A percentile compares a stretch with the other conserved stretches of the same genome.
Conservation (phyloP, 2,888 invertebrate genomes). For the Heliconius sara region DNA sequence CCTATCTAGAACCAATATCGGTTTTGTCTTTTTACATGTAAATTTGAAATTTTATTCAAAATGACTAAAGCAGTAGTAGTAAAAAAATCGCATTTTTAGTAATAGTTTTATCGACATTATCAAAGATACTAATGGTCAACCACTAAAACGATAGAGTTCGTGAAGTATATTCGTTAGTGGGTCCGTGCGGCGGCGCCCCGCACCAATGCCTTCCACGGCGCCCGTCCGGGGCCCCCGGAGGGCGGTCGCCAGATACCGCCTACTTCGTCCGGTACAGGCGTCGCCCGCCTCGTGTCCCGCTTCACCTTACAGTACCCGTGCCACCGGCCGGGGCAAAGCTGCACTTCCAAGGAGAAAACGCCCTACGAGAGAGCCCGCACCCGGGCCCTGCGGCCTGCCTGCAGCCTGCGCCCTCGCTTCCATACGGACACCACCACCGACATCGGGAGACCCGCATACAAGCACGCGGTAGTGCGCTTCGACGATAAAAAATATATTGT, state of each 20-base stretch:
- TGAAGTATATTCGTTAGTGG: constrained; percentile 80
- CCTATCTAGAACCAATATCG: too few relatives aligned
- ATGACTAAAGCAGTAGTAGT: neutral
- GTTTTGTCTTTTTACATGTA: neutral
- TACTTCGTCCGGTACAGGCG: constrained; percentile 83
- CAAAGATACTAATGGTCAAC: constrained; percentile 56
- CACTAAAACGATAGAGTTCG: constrained; percentile 75
- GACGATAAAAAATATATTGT: neutral
- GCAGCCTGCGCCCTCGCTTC: neutral
- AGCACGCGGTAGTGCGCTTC: too few relatives aligned
- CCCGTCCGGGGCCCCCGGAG: constrained; percentile 78
- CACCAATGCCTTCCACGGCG: constrained; percentile 76
- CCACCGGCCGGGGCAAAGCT: constrained; percentile 60
- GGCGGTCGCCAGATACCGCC: constrained; percentile 82
- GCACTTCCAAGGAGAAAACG: constrained; percentile 64
- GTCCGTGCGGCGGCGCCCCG: constrained; percentile 78
- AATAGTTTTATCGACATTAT: constrained; percentile 57
- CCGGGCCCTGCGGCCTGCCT: neutral
- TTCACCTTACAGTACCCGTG: constrained; percentile 61
- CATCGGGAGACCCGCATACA: too few relatives aligned
- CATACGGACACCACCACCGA: neutral
- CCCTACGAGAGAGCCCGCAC: constrained; percentile 59
- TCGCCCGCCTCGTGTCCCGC: constrained; percentile 80
- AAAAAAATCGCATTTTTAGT: neutral
- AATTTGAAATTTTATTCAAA: neutral